Percentiles rank a stretch among this genome's conserved stretches.
These are phyloP conservation scores for Erebia epiphron DNA, from an alignment of 2,888 invertebrate genomes.

Conservation along the genomic window DNA sequence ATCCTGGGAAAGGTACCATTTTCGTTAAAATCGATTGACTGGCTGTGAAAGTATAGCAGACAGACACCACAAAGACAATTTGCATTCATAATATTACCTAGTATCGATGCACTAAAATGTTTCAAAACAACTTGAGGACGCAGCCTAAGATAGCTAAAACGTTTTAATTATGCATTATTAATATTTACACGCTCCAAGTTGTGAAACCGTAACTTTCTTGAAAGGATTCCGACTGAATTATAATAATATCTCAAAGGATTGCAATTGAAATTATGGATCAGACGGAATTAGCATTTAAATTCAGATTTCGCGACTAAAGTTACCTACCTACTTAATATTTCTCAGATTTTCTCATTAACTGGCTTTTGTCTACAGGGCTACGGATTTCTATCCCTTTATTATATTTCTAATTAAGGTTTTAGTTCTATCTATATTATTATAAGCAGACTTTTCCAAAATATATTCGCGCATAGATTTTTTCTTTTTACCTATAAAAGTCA, in stretches of 20 bases:
- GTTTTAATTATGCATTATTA: slow-evolving; percentile 35
- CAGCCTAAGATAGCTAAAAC: slow-evolving; percentile 3
- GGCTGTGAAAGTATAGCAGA: too few species aligned
- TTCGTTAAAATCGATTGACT: too few species aligned
- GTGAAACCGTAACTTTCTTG: slow-evolving; percentile 60
- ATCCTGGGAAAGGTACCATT: too few species aligned
- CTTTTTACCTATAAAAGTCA: too few species aligned
- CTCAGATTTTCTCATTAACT: slow-evolving; percentile 46
- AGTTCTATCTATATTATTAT: background rate
- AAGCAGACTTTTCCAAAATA: background rate
- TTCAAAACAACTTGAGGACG: background rate
- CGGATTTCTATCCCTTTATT: background rate
- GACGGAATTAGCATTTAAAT: slow-evolving; percentile 76
- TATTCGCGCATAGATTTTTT: background rate
- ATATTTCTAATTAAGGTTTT: background rate
- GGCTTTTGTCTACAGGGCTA: background rate
- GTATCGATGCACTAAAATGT: background rate
- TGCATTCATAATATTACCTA: too few species aligned
- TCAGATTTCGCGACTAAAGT: slow-evolving; percentile 72
- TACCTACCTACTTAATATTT: slow-evolving; percentile 59
- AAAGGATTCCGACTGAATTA: slow-evolving; percentile 75
- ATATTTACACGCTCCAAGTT: slow-evolving; percentile 62
- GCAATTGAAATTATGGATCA: slow-evolving; percentile 76
- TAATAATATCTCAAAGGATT: slow-evolving; percentile 75
- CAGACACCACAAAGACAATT: too few species aligned